Evolutionary conservation across 2,888 invertebrate genomes (phyloP), one percentile per base, ranked within the genome.

Genomic region (Cephus rjabovi): DNA sequence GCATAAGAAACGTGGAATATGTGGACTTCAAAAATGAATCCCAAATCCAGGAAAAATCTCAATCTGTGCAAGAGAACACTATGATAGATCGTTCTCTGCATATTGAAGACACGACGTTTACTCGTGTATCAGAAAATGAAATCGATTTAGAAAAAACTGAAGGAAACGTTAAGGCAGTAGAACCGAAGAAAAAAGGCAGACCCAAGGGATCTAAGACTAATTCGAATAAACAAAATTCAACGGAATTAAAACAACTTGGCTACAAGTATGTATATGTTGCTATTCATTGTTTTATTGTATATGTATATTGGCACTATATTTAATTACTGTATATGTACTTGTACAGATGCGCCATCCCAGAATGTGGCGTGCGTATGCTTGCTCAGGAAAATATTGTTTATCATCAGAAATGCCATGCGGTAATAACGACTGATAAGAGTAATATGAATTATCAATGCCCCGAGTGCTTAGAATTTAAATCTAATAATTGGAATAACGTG

Each of bases 381-480:
- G 93, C 93, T 75, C 89, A 92, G 40, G 93, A 93, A 1, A 95
- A 95, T 83, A 91, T 96, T 79, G 90, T 92, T 4, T 95, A 95
- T 86, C 96, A 96, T 87, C 91, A 93, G 69, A 93, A 93, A 85
- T 95, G 95, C 85, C 96, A 96, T 86, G 90, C 92, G 77, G 92
- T 92, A 84, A 90, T 92, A 84, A 90, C 91, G 11, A 75, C 81
- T 34, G 76, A 79, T 74, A 91, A 92, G 78, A 82, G 92, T 0
- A 74, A 34, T 82, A 83, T 73, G 69, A 87, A 87, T 37, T 93
- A 93, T 85, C 92, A 92, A 37, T 97, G 97, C 90, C 94, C 94
- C 0, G 95, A 96, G 88, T 97, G 97, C 89, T 92, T 93, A 0
- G 92, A 92, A 76, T 80, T 77, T 79, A 87, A 90, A 23, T 94